Conservation (phyloP, 2,797 vertebrate species). For the Scarus forsteni region DNA sequence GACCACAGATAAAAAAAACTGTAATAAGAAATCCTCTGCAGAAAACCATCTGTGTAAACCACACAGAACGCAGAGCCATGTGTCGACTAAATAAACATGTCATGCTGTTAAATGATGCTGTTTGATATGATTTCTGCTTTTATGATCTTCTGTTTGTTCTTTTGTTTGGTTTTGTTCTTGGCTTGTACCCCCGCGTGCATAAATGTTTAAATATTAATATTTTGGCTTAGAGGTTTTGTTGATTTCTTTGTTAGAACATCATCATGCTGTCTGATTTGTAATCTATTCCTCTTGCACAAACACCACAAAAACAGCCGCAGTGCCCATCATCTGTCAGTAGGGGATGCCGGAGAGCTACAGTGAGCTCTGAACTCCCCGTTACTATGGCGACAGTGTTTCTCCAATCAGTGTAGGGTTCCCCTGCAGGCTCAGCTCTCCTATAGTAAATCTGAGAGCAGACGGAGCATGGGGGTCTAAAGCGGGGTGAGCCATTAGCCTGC, state of each 20-base stretch:
- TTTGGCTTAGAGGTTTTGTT: too few relatives aligned
- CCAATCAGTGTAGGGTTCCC: slow-evolving; percentile 14
- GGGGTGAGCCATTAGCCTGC: slow-evolving; percentile 18
- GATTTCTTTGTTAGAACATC: not conserved
- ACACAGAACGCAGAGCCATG: too few relatives aligned
- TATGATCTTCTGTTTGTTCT: too few relatives aligned
- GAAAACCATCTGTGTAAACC: not conserved
- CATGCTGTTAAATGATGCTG: too few relatives aligned
- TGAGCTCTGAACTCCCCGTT: slow-evolving; percentile 5
- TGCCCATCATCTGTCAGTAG: slow-evolving; percentile 43
- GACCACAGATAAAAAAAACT: too few relatives aligned
- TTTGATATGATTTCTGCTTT: too few relatives aligned
- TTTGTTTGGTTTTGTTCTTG: too few relatives aligned
- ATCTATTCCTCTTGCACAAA: not conserved
- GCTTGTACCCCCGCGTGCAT: too few relatives aligned
- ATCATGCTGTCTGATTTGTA: not conserved
- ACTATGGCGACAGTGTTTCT: slow-evolving; percentile 29
- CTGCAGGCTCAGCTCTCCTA: slow-evolving; percentile 26
- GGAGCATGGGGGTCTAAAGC: slow-evolving; percentile 13
- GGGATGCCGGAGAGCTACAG: slow-evolving; percentile 54
- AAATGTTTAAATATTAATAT: too few relatives aligned
- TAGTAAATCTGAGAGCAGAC: slow-evolving; percentile 35
- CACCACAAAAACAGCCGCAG: not conserved
- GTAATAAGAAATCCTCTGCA: too few relatives aligned
- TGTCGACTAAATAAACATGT: too few relatives aligned